Base-by-base conservation (phyloP, 2,113 vertebrate species). In the Ellobius talpinus region DNA sequence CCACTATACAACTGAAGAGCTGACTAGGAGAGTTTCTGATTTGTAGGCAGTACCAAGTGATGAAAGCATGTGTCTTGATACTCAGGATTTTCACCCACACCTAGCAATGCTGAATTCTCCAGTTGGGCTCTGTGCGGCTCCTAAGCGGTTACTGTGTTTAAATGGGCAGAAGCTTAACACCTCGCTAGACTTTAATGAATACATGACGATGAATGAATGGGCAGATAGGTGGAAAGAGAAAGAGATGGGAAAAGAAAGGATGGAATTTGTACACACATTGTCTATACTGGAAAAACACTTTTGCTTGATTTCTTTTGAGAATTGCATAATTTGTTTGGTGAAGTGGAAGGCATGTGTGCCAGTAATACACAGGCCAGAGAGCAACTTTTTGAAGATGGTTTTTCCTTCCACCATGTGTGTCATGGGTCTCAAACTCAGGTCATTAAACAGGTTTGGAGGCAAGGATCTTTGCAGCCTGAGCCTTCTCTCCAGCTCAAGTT, bases 11-110 rank as follows among this genome's bases (percentile, higher is more conserved):
- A 23, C 29, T 63, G 78, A 87, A 45, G 23, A 91, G 58, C 39
- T 61, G 52, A 31, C 39, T 6, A 0, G 19, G 33, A 72, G 68
- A 52, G 74, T 31, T 73, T 63, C 5, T 0, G 65, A 42, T 85
- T 84, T 58, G 26, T 36, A 72, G 93, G 55, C 3, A 21, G 4
- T 31, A 86, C 74, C 68, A 65, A 12, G 9, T 81, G 89, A 86
- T 1, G 45, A 90, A 78, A 73, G 14, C 5, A 66, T 33, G 10
- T 0, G 10, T 55, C 70, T 87, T 78, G 31, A 82, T 79, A 31
- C 85, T 77, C 47, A 47, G 73, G 92, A 92, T 93, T 96, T 92
- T 90, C 72, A 86, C 58, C 77, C 39, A 61, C 45, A 72, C 5
- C 72, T 72, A 90, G 33, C 14, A 68, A 65, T 10, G 21, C 74